These are phyloP conservation scores for Gonioctena quinquepunctata DNA, from an alignment of 1,140 invertebrate species.

Conservation along the genomic window DNA sequence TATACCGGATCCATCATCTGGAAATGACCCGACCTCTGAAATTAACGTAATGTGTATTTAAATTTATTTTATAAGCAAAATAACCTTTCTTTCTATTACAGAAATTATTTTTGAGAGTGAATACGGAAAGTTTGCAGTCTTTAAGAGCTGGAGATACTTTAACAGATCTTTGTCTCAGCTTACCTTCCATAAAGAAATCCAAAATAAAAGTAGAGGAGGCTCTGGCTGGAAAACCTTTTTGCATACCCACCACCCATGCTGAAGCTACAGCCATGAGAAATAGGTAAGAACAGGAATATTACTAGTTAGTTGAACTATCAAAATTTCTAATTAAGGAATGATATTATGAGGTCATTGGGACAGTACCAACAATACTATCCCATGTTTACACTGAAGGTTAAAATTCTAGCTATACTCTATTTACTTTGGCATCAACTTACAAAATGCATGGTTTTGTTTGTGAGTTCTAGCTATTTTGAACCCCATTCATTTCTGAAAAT, in stretches of 20 bases:
- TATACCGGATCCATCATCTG: slow-evolving; percentile 47
- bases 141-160: slow-evolving; percentile 78
- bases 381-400: too few species aligned
- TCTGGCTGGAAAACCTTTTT: slow-evolving; percentile 67
- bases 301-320: neutral
- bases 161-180: slow-evolving; percentile 75
- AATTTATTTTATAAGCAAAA: neutral
- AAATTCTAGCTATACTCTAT: neutral
- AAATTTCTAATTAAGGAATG: too few species aligned
- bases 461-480: too few species aligned
- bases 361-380: too few species aligned
- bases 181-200: slow-evolving; percentile 77
- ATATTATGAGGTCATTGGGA: too few species aligned
- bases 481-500: too few species aligned
- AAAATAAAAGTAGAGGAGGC: slow-evolving; percentile 72
- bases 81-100: slow-evolving; percentile 38
- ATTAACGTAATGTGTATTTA: slow-evolving; percentile 51
- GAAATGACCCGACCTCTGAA: slow-evolving; percentile 47
- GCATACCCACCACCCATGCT: slow-evolving; percentile 70
- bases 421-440: neutral
- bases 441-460: too few species aligned
- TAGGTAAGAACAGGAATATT: slow-evolving; percentile 54
- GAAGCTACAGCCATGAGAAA: slow-evolving; percentile 75
- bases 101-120: slow-evolving; percentile 63
- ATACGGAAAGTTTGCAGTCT: slow-evolving; percentile 60